A percentile compares a stretch with the other conserved stretches of the same genome.
These are phyloP conservation scores for Pterostichus niger DNA, from an alignment of 2,888 invertebrate species.

Conservation along the genomic window DNA sequence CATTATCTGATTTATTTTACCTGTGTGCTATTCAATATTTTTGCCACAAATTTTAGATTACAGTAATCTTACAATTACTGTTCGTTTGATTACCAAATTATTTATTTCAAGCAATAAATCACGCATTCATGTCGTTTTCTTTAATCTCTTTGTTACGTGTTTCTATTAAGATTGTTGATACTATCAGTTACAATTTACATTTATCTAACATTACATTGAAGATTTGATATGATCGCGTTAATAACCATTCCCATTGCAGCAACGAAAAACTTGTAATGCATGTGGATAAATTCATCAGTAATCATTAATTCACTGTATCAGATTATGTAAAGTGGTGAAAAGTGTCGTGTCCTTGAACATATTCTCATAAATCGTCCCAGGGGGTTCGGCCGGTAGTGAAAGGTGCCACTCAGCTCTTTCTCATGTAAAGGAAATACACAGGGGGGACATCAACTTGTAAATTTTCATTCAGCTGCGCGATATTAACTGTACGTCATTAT, in stretches of 20 bases:
- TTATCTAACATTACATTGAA: conserved; percentile 44
- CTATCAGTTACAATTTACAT: conserved; percentile 51
- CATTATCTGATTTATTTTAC: conserved; percentile 43
- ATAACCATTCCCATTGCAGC: conserved; percentile 5
- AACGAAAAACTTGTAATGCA: conserved; percentile 12
- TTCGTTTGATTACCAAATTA: conserved; percentile 30
- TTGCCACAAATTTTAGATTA: conserved; percentile 10
- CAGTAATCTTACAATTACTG: conserved; percentile 7
- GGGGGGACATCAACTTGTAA: conserved; percentile 56
- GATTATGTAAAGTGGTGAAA: conserved; percentile 15
- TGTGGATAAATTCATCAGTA: conserved; percentile 22
- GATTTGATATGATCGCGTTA: conserved; percentile 37
- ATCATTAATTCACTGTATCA: conserved; percentile 28
- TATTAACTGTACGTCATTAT: conserved; percentile 63
- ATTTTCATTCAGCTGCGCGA: conserved; percentile 54
- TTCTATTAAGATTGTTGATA: conserved; percentile 31
- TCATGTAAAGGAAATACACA: conserved; percentile 43
- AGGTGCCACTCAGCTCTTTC: conserved; percentile 51
- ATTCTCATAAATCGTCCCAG: conserved; percentile 15
- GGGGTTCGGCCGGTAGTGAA: conserved; percentile 36
- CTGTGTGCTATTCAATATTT: conserved; percentile 12
- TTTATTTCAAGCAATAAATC: conserved; percentile 33
- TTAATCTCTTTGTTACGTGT: conserved; percentile 35
- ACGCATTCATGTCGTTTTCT: conserved; percentile 36
- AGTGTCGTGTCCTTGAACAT: conserved; percentile 26